Evolutionary conservation across 2,888 invertebrate genomes (phyloP), one percentile per base, ranked within the genome.

Genomic region (Cistogaster globosa): DNA sequence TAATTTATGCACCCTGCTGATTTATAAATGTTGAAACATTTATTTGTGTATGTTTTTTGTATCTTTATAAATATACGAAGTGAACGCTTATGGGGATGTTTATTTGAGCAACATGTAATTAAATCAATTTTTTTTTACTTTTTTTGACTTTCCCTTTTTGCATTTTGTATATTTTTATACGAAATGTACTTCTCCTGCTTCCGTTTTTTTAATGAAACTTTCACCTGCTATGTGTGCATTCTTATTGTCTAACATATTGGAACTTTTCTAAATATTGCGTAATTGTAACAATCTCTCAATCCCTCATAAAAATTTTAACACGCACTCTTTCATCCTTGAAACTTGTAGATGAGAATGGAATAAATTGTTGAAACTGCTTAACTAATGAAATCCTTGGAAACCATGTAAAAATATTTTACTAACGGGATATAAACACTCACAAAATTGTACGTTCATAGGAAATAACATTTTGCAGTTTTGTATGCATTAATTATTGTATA

Each of bases 261-360:
- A 68, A 20, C 20, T 20, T 62, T 20, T 58, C 22, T 55, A 69
- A 67, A 72, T 67, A 72, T 36, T 62, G 62, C 68, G 74, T 83
- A 78, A 63, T 78, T 83, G 77, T 74, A 83, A 83, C 72, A 78
- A 68, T 83, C 69, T 77, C 57, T 11, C 57, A 18, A 32, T 65
- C 74, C 67, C 6, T 26, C 53, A 42, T 16, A 68, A 18, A 18
- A 18, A 53, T 18, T 18, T 18, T 20, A 18, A 53, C 1, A 51
- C 18, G 18, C 51, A 18, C 51, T 20, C n/a, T 60, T 32, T 16
- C 60, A 72, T 62, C 62, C 51, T 22, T n/a, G 7, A 74, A 38
- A 72, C 22, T 51, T 26, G 26, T 26, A 26, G 4, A 26, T 26
- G 6, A 18, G 65, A 76, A 71, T 65, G 65, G 67, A 71, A 48